phyloP scores from a whole-genome alignment of 1,140 invertebrate genomes.

The Drosophila rufa region DNA sequence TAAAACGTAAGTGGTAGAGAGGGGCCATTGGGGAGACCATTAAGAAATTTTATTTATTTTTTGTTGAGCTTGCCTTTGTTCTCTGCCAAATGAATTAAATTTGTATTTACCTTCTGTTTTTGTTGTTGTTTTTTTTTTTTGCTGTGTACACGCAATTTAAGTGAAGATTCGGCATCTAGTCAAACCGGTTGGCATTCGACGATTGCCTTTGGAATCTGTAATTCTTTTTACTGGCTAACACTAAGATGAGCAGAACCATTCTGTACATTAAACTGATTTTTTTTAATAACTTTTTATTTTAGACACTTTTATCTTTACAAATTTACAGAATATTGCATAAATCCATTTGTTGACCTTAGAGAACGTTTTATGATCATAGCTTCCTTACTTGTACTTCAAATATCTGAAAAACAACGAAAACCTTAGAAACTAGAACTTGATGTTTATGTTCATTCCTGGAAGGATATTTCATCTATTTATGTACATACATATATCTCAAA shows the following conservation, averaged over 20 bases:
- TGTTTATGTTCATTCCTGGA: too few species aligned
- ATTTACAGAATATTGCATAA: too few species aligned
- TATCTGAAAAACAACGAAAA: too few species aligned
- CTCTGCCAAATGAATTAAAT: slow-evolving; percentile 42
- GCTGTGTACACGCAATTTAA: slow-evolving; percentile 40
- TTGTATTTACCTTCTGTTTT: slow-evolving; percentile 38
- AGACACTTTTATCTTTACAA: too few species aligned
- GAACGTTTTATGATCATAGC: too few species aligned
- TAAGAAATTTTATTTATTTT: slow-evolving; percentile 39
- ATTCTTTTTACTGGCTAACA: not conserved
- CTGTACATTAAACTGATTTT: not conserved
- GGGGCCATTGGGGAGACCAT: slow-evolving; percentile 19
- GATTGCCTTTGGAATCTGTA: slow-evolving; percentile 24
- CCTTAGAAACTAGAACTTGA: too few species aligned
- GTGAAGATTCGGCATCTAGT: slow-evolving; percentile 45
- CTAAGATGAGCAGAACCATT: not conserved
- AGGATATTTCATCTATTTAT: too few species aligned
- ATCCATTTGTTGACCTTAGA: too few species aligned
- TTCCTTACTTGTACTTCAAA: too few species aligned
- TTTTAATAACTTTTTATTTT: too few species aligned
- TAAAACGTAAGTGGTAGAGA: not conserved
- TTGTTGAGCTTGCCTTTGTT: slow-evolving; percentile 18
- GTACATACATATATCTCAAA: too few species aligned
- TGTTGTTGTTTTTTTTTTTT: not conserved
- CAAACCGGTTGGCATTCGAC: slow-evolving; percentile 45